Base-by-base conservation (phyloP, 2,888 invertebrate genomes). In the Rosalia funebris region DNA sequence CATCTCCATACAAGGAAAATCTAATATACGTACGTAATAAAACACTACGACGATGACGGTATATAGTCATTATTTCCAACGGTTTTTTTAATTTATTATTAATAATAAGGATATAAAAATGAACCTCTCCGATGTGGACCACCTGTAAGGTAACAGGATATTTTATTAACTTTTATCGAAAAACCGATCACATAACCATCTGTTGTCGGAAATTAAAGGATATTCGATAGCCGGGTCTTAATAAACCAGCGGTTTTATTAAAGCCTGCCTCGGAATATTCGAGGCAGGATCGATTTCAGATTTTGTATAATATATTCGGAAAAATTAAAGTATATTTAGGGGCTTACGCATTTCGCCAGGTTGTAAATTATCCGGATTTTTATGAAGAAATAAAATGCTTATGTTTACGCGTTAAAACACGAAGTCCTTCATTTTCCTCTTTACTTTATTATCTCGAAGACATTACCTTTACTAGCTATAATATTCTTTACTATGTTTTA, bases 201-300 rank as follows among this genome's bases (percentile, higher is more conserved):
- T 62, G 66, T 56, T 58, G 66, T 62, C 57, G 58, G 66, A 66
- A 63, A 66, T 66, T 66, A 66, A 66, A 66, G 53, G 66, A 62
- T 66, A 66, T 61, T 52, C 59, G 66, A 66, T 63, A 66, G 39
- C 50, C 14, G 50, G 12, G 20, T 50, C 39, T 50, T 46, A 53
- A 53, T 41, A 41, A 59, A 46, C 46, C 46, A 46, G 19, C 32
- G 46, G 31, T 46, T 32, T 58, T 59, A 53, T 53, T 53, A 41
- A 53, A 53, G 39, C 46, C 41, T 46, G 20, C 34, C 20, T 47
- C 12, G 19, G 48, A 57, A 34, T 9, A 20, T 48, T 34, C 17
- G 34, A 37, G 20, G 42, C n/a, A n/a, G 48, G 48, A 57, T 50
- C 44, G 16, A 37, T 50, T 50, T 57, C 42, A 42, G 9, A 11